Percentiles rank a stretch among this genome's conserved stretches.
These are phyloP conservation scores for Steinernema feltiae DNA, from an alignment of 1,140 invertebrate genomes.

Conservation along the genomic window DNA sequence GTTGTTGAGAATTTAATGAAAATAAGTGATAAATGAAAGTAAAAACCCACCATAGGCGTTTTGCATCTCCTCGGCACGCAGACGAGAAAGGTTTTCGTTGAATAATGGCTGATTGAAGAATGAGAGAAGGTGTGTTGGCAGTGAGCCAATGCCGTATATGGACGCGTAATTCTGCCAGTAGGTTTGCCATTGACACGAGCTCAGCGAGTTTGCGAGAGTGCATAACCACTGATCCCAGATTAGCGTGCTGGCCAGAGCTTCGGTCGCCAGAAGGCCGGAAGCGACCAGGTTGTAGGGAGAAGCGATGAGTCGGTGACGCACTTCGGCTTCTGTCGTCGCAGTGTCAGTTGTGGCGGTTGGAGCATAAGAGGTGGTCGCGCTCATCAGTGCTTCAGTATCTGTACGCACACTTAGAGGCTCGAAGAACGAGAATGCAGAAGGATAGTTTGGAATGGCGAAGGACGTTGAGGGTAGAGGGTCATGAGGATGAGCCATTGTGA, in stretches of 20 bases:
- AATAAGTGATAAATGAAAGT: too few relatives aligned
- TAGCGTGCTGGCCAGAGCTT: not conserved
- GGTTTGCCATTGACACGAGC: constrained; percentile 10
- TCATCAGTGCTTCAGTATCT: not conserved
- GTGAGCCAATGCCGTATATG: not conserved
- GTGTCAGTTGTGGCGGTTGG: not conserved
- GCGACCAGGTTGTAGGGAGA: constrained; percentile 1
- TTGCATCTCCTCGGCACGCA: not conserved
- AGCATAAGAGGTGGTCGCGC: not conserved
- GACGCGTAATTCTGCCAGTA: constrained; percentile 12
- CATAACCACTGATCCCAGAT: constrained; percentile 11
- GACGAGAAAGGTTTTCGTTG: constrained; percentile 3
- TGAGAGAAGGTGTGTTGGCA: constrained; percentile 7
- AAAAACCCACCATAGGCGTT: constrained; percentile 11
- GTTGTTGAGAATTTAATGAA: too few relatives aligned
- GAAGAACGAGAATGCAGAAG: not conserved
- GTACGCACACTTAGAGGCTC: not conserved
- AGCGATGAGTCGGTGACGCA: not conserved
- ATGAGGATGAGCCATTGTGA: not conserved
- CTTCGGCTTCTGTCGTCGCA: not conserved
- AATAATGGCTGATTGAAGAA: constrained; percentile 11
- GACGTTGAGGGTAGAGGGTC: not conserved
- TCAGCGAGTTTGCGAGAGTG: constrained; percentile 2
- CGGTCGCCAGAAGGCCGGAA: not conserved
- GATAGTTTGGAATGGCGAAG: not conserved